Evolutionary conservation across 2,797 vertebrate genomes (phyloP).

Genomic region (Enteromius radiatus): DNA sequence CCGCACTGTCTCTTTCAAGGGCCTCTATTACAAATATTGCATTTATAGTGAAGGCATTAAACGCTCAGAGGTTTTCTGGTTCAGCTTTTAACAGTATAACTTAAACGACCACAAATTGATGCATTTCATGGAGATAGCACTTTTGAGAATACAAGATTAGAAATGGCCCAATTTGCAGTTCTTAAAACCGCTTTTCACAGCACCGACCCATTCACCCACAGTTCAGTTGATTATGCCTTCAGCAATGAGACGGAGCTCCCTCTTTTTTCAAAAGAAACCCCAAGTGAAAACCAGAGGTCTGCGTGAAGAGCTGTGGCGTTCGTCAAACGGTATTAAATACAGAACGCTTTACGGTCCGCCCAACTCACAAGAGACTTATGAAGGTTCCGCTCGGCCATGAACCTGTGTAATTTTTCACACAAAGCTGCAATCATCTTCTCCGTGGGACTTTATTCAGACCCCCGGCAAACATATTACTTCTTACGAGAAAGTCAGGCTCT

Average conservation of each 20-base stretch:
- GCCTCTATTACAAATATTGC: slow-evolving; percentile 32
- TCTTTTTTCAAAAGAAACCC: slow-evolving; percentile 48
- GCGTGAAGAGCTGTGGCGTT: slow-evolving; percentile 43
- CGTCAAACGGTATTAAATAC: slow-evolving; percentile 29
- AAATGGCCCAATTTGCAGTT: slow-evolving; percentile 57
- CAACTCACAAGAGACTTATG: slow-evolving; percentile 26
- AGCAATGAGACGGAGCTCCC: slow-evolving; percentile 54
- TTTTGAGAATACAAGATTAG: slow-evolving; percentile 44
- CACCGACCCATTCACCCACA: slow-evolving; percentile 45
- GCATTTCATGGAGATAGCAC: slow-evolving; percentile 23
- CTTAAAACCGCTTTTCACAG: slow-evolving; percentile 55
- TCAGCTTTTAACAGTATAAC: slow-evolving; percentile 33
- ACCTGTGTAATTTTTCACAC: slow-evolving; percentile 53
- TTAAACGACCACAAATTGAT: slow-evolving; percentile 44
- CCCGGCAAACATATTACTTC: slow-evolving; percentile 39
- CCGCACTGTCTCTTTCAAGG: slow-evolving; percentile 27
- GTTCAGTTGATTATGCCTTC: slow-evolving; percentile 56
- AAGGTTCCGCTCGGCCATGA: slow-evolving; percentile 27
- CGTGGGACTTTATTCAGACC: slow-evolving; percentile 40
- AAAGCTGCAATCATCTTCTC: slow-evolving; percentile 36
- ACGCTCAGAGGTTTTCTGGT: background rate
- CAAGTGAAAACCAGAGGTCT: slow-evolving; percentile 18
- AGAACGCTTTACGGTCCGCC: slow-evolving; percentile 17
- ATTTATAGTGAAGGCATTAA: slow-evolving; percentile 11
- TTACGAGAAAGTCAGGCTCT: slow-evolving; percentile 37